Base-by-base conservation (phyloP, 2,888 invertebrate genomes). In the Eumacrocentrus americanus region DNA sequence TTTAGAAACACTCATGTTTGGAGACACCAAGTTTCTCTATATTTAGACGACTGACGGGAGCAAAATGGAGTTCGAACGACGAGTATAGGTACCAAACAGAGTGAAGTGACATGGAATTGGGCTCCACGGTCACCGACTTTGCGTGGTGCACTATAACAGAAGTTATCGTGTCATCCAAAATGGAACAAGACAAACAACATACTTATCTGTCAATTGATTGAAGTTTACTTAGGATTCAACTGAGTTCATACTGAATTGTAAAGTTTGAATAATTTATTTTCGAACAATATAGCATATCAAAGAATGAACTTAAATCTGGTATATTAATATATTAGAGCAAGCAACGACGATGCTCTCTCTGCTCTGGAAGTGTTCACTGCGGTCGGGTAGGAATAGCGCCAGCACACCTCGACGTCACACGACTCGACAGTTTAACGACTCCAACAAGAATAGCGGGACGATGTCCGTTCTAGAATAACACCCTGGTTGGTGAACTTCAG, bases 401-500 rank as follows among this genome's bases (percentile, higher is more conserved):
- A 44, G n/a, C 16, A 59, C 56, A 18, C 53, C 18, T 51, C 56
- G 65, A 68, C 64, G 67, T 65, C 68, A 66, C 66, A 64, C 63
- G 65, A 57, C 65, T 63, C 62, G 71, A 65, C 69, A 59, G 67
- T 68, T 72, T 72, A 71, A 72, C 67, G 71, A 72, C 72, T 68
- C 65, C 65, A 69, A 67, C 62, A 67, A 62, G 63, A 72, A 66
- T 64, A 72, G 58, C 65, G 61, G 62, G 65, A 65, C 42, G n/a
- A 63, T 63, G 64, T 67, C 63, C 64, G 67, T 66, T 68, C 63
- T 55, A 70, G 67, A 72, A 72, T 68, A 70, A 69, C 71, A 62
- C 58, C 62, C 51, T 34, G 23, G 14, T n/a, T 14, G 14, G 40
- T 16, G 54, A 38, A 14, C 22, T 37, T 22, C 14, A n/a, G 46